Percentiles rank a stretch among this genome's conserved stretches.
Evolutionary conservation across 1,140 invertebrate genomes (phyloP).

Genomic region (Ceratitis capitata): DNA sequence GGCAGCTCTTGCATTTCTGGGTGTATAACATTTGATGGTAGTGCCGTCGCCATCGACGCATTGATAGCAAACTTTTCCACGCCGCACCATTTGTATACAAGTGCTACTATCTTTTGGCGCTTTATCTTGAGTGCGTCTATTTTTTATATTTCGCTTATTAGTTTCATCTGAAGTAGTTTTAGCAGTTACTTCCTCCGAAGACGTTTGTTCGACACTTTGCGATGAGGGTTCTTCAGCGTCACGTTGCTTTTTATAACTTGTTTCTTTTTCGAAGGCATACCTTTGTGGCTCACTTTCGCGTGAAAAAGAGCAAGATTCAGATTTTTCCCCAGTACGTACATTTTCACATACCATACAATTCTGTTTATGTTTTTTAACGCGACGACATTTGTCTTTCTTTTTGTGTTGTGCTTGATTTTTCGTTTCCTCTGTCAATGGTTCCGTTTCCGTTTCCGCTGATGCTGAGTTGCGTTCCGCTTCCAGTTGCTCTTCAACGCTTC

Average conservation of each 20-base stretch:
- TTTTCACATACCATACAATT: slow-evolving; percentile 54
- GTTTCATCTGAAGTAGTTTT: neutral
- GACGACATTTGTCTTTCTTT: slow-evolving; percentile 45
- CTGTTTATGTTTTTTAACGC: slow-evolving; percentile 45
- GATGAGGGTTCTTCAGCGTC: slow-evolving; percentile 20
- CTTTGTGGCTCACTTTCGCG: slow-evolving; percentile 49
- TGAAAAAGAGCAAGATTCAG: slow-evolving; percentile 58
- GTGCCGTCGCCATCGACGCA: slow-evolving; percentile 47
- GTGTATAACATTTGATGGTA: slow-evolving; percentile 32
- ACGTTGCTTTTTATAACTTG: slow-evolving; percentile 45
- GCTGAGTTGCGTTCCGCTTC: neutral
- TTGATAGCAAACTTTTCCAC: slow-evolving; percentile 45
- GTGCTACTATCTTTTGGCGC: slow-evolving; percentile 30
- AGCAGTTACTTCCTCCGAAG: neutral
- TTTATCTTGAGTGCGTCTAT: neutral
- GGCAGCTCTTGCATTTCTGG: neutral
- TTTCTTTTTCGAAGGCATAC: slow-evolving; percentile 53
- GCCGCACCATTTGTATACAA: neutral
- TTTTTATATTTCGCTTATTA: neutral
- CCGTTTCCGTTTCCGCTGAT: slow-evolving; percentile 15
- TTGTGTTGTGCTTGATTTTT: neutral
- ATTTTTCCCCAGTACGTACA: slow-evolving; percentile 51
- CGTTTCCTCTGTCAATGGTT: neutral
- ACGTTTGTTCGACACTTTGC: slow-evolving; percentile 17
- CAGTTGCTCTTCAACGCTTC: slow-evolving; percentile 3